A percentile compares a stretch with the other conserved stretches of the same genome.
phyloP scores from a whole-genome alignment of 2,888 invertebrate genomes.

The Microctonus aethiopoides region DNA sequence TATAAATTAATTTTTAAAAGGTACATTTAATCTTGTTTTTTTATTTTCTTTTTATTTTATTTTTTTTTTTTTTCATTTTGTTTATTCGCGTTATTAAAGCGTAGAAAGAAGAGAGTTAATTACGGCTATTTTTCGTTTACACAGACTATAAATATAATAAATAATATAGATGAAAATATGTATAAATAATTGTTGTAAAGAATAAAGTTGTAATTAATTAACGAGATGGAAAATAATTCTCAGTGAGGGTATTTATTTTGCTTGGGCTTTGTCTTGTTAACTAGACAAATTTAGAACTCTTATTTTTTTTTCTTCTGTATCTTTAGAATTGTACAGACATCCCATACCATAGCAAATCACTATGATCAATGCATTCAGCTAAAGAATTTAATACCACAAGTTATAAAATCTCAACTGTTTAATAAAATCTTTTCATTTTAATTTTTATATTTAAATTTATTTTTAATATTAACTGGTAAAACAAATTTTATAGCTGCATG shows the following conservation, averaged over 20 bases:
- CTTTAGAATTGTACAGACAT: constrained; percentile 34
- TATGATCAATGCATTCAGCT: neutral
- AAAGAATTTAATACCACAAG: neutral
- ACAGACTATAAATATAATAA: no score
- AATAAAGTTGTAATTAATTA: neutral
- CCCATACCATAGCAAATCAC: constrained; percentile 3
- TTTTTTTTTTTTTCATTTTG: constrained; percentile 9
- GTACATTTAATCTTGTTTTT: constrained; percentile 31
- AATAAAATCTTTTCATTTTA: no score
- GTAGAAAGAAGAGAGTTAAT: neutral
- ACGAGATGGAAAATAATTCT: constrained; percentile 8
- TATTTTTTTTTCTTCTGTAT: constrained; percentile 32
- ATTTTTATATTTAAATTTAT: no score
- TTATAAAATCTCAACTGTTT: neutral
- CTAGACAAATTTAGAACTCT: constrained; percentile 42
- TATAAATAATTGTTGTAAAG: neutral
- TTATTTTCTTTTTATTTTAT: neutral
- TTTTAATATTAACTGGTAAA: neutral
- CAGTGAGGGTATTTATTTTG: constrained; percentile 10
- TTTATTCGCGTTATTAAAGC: neutral
- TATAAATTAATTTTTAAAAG: constrained; percentile 27
- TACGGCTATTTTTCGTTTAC: neutral
- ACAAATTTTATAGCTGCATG: neutral
- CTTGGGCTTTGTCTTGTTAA: constrained; percentile 26
- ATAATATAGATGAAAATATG: no score